Conservation (phyloP, 2,113 vertebrate species). For the Xiphias gladius region DNA sequence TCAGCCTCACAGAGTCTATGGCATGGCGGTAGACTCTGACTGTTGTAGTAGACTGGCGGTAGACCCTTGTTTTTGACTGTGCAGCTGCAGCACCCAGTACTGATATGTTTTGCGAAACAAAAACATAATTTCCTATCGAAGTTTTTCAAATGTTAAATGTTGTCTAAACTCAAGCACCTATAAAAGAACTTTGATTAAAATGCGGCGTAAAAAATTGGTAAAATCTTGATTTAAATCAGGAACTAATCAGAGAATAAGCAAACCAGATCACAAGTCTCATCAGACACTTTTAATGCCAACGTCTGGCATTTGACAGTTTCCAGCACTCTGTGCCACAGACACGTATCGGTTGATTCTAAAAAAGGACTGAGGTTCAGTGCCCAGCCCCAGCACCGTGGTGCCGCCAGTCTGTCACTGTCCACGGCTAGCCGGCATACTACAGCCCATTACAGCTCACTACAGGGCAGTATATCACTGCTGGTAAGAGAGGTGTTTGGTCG, state of each 20-base stretch:
- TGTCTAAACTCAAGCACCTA: too few species aligned
- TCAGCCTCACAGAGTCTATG: neutral
- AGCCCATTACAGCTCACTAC: slow-evolving; percentile 14
- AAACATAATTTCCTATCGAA: too few species aligned
- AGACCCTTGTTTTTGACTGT: too few species aligned
- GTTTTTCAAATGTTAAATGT: too few species aligned
- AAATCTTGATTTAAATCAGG: neutral
- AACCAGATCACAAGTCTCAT: neutral
- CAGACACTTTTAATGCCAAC: neutral
- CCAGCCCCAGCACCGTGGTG: neutral
- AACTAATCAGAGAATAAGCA: neutral
- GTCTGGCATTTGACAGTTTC: too few species aligned
- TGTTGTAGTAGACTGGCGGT: too few species aligned
- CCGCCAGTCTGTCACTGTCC: slow-evolving; percentile 8
- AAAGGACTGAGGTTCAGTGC: neutral
- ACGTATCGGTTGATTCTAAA: neutral
- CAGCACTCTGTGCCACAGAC: neutral
- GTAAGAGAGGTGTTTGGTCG: slow-evolving; percentile 7
- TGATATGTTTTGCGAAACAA: neutral
- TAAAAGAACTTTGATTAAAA: too few species aligned
- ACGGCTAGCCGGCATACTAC: neutral
- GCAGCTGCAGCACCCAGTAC: too few species aligned
- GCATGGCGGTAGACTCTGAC: neutral
- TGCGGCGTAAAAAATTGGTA: too few species aligned
- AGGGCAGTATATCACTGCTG: slow-evolving; percentile 9